Evolutionary conservation across 2,888 invertebrate genomes (phyloP).

Genomic region (Tenthredo amoena): DNA sequence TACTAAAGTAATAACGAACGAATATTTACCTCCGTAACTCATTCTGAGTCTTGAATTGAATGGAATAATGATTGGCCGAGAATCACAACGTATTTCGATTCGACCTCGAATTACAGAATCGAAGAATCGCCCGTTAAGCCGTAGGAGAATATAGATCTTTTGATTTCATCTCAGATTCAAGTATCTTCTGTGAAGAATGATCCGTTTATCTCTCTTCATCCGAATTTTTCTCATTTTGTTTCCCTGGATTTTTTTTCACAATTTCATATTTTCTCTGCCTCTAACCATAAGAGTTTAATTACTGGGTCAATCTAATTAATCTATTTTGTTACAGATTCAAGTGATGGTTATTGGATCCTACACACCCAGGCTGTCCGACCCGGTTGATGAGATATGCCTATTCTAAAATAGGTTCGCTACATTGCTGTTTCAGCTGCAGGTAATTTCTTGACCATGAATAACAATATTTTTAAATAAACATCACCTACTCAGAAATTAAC

Average conservation of each 20-base stretch:
- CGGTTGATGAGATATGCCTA: background rate
- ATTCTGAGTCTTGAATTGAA: background rate
- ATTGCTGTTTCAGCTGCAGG: constrained; percentile 11
- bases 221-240: background rate
- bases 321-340: background rate
- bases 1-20: background rate
- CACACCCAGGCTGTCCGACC: background rate
- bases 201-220: background rate
- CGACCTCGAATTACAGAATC: background rate
- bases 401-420: background rate
- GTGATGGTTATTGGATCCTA: background rate
- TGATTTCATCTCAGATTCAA: background rate
- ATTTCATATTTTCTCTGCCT: background rate
- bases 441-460: background rate
- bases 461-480: constrained; percentile 6
- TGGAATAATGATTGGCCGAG: background rate
- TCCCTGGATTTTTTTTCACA: background rate
- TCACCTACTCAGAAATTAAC: background rate
- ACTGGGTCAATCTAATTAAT: background rate
- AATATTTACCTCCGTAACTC: background rate
- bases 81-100: background rate
- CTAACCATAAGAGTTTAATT: background rate
- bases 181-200: background rate
- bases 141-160: background rate
- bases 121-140: background rate